Evolutionary conservation across 2,113 vertebrate genomes (phyloP).

Genomic region (Himantopus leucocephalus): DNA sequence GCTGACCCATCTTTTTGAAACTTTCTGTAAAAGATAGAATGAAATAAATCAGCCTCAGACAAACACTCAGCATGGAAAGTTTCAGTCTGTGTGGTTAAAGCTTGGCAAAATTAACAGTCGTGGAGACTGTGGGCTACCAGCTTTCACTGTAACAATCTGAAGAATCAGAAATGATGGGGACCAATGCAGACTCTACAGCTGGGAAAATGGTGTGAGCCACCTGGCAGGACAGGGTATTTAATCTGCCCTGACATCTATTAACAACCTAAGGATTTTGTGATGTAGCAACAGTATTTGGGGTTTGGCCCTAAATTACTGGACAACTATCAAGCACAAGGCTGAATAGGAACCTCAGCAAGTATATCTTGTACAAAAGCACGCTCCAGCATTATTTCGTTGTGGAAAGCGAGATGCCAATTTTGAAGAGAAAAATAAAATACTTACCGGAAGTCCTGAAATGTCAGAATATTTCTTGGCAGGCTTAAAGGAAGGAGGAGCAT

Average conservation of each 20-base stretch:
- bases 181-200: neutral
- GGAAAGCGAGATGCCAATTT: neutral
- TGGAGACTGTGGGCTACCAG: neutral
- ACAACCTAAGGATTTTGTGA: neutral
- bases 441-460: slow-evolving; percentile 94
- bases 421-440: slow-evolving; percentile 43
- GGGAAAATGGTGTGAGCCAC: neutral
- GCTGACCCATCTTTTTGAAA: neutral
- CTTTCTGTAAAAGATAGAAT: neutral
- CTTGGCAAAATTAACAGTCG: neutral
- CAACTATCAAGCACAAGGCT: neutral
- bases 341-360: neutral
- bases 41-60: neutral
- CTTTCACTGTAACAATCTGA: neutral
- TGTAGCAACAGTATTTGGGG: neutral
- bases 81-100: neutral
- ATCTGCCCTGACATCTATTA: neutral
- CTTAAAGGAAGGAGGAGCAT: slow-evolving; percentile 92
- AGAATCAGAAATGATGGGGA: neutral
- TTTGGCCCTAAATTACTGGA: neutral
- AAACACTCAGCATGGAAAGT: neutral
- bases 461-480: slow-evolving; percentile 98
- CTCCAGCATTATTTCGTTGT: neutral
- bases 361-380: neutral
- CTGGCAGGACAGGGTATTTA: neutral